A percentile compares a stretch with the other conserved stretches of the same genome.
Evolutionary conservation across 2,888 invertebrate species (phyloP).

Genomic region (Leptura quadrifasciata): DNA sequence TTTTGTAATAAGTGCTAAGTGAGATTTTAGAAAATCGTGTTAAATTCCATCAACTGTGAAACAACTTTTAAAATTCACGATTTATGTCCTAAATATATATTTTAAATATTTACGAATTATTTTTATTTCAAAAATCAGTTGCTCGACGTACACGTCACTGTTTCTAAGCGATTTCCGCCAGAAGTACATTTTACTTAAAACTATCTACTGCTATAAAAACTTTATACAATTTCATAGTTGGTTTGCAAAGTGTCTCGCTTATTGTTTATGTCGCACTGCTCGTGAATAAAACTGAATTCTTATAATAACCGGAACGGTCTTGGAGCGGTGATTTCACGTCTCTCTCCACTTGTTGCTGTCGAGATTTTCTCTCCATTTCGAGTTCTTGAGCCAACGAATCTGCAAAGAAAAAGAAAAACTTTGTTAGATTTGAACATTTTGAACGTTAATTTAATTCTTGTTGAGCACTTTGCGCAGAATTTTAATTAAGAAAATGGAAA

Average conservation of each 20-base stretch:
- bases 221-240: conserved; percentile 27
- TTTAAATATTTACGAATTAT: neutral
- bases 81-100: too few relatives aligned
- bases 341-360: conserved; percentile 86
- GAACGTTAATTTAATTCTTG: neutral
- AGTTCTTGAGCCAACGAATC: conserved; percentile 91
- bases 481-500: too few relatives aligned
- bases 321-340: conserved; percentile 91
- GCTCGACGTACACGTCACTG: neutral
- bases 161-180: conserved; percentile 4
- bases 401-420: conserved; percentile 69
- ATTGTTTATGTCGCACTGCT: conserved; percentile 85
- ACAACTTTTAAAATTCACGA: too few relatives aligned
- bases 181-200: conserved; percentile 27
- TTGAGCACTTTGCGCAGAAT: too few relatives aligned
- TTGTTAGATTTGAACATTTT: conserved; percentile 25
- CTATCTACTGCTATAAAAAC: conserved; percentile 27
- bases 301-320: conserved; percentile 89
- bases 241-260: conserved; percentile 26
- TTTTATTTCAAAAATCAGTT: conserved; percentile 5
- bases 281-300: conserved; percentile 92
- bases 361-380: conserved; percentile 90
- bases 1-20: too few relatives aligned
- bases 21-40: too few relatives aligned
- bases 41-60: too few relatives aligned